Base-by-base conservation (phyloP, 2,888 invertebrate species). In the Apomyelois bistriatella region DNA sequence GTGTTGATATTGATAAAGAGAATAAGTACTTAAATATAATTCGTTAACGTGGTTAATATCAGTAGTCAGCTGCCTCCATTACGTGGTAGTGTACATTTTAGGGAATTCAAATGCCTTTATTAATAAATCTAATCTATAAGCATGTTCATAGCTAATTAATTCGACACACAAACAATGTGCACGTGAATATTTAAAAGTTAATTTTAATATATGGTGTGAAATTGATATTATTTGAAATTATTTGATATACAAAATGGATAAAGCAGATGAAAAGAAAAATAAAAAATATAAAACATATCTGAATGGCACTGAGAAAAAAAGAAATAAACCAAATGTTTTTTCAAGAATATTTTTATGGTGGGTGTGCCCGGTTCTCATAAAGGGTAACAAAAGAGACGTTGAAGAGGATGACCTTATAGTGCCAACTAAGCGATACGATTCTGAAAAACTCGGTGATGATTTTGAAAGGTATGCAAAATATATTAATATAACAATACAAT, bases 321-420 rank as follows among this genome's bases (percentile, higher is more conserved):
- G 72, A 47, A 73, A 58, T 52, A 81, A 79, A n/a, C 83, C 87
- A 0, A 87, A 86, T 57, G 54, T 83, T 42, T 55, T 90, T 1
- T 86, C 90, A 1, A 72, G 70, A 56, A 49, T 90, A 15, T 89
- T 90, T 57, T 64, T 90, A 36, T 90, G 90, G 72, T 91, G 91
- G 91, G 72, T 90, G 55, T 85, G 84, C 57, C 91, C 91, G 7
- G 83, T 90, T 50, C 65, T 91, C 7, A 76, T 87, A 53, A 91
- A 89, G 62, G 94, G 94, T 4, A 89, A 90, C 54, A 87, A 74
- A 66, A 85, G 91, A 59, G 92, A 93, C 56, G 82, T 96, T 9
- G 92, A 92, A 63, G 90, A 94, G 50, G 82, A 89, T 7, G 95
- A 96, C 78, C 84, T 96, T 17, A 93, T 94, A 28, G 57, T 75